These are phyloP conservation scores for Lophochroa leadbeateri DNA, from an alignment of 2,113 vertebrate species.

Conservation along the genomic window DNA sequence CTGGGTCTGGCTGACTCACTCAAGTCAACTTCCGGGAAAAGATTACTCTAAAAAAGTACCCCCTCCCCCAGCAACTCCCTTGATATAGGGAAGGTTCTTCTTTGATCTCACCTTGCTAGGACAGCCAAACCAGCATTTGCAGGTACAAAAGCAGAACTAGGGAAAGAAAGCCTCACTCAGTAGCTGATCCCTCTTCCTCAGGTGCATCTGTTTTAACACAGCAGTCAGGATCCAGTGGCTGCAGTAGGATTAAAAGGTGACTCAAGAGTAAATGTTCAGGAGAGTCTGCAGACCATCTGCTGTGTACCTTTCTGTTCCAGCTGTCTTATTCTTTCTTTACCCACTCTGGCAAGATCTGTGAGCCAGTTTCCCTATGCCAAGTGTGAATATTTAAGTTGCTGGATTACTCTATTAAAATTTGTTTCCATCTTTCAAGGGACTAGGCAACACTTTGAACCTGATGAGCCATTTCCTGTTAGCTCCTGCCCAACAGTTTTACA, in stretches of 20 bases:
- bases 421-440: not conserved
- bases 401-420: not conserved
- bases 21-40: slow-evolving; percentile 1
- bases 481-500: not conserved
- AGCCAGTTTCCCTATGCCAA: not conserved
- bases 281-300: not conserved
- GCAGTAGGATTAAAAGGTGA: not conserved
- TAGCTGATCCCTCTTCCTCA: not conserved
- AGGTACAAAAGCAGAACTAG: not conserved
- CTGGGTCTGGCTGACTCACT: slow-evolving; percentile 43
- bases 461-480: not conserved
- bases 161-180: not conserved
- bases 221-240: not conserved
- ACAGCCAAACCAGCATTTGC: not conserved
- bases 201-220: not conserved
- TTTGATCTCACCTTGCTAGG: not conserved
- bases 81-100: not conserved
- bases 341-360: not conserved
- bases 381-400: not conserved
- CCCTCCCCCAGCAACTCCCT: not conserved
- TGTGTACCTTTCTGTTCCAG: not conserved
- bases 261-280: not conserved
- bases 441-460: not conserved
- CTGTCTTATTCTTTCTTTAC: not conserved
- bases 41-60: not conserved